phyloP scores from a whole-genome alignment of 2,888 invertebrate genomes.

The Drosophila lacicola region DNA sequence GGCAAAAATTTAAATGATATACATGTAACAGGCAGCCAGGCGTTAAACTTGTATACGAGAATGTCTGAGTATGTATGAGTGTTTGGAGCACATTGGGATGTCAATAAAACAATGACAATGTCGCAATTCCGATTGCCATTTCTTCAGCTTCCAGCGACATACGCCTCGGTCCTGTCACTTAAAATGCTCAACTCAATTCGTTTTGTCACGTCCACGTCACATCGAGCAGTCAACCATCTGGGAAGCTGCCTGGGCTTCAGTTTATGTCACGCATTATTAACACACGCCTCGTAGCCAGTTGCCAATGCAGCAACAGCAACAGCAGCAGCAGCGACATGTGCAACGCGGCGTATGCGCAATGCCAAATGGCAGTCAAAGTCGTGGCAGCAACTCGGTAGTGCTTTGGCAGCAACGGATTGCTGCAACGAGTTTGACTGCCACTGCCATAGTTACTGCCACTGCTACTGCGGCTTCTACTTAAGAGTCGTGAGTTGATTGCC shows the following conservation, averaged over 20 bases:
- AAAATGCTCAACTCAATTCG: slow-evolving; percentile 77
- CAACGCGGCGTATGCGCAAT: slow-evolving; percentile 72
- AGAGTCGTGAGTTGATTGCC: slow-evolving; percentile 76
- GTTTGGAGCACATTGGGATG: slow-evolving; percentile 29
- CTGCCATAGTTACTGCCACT: slow-evolving; percentile 2
- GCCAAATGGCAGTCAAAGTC: slow-evolving; percentile 38
- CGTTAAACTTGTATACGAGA: slow-evolving; percentile 14
- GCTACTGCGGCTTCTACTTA: slow-evolving; percentile 36
- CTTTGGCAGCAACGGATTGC: slow-evolving; percentile 15
- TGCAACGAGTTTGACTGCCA: slow-evolving; percentile 9
- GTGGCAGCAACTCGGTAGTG: slow-evolving; percentile 29
- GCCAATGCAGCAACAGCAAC: slow-evolving; percentile 23
- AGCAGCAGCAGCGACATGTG: slow-evolving; percentile 42
- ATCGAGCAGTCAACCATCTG: slow-evolving; percentile 50
- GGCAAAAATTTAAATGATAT: slow-evolving; percentile 68
- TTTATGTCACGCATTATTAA: slow-evolving; percentile 80
- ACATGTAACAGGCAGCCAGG: slow-evolving; percentile 38
- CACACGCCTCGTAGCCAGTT: slow-evolving; percentile 60
- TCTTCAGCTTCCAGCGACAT: slow-evolving; percentile 30
- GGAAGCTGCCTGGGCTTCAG: slow-evolving; percentile 57
- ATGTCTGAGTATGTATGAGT: slow-evolving; percentile 9
- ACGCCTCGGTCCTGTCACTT: slow-evolving; percentile 64
- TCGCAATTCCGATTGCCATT: slow-evolving; percentile 48
- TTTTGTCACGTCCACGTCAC: slow-evolving; percentile 67
- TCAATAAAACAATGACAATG: slow-evolving; percentile 75